Conservation (phyloP, 2,888 invertebrate genomes). For the Agrotis clavis region DNA sequence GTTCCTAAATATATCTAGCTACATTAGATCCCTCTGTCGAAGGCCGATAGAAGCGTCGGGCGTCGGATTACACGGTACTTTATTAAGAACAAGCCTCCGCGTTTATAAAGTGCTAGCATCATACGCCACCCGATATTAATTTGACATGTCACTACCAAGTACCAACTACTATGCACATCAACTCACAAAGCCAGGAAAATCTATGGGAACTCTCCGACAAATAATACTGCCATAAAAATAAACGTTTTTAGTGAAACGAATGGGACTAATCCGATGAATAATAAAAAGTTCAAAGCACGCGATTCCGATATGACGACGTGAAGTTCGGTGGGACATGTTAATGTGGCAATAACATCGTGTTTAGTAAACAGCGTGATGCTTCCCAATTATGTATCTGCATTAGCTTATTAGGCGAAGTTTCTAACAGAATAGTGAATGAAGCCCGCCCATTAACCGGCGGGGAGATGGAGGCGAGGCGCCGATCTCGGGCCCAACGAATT, state of each 20-base stretch:
- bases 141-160: constrained; percentile 20
- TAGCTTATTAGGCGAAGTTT: constrained; percentile 71
- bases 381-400: constrained; percentile 56
- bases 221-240: constrained; percentile 40
- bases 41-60: constrained; percentile 21
- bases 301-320: constrained; percentile 42
- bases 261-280: constrained; percentile 50
- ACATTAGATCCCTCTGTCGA: constrained; percentile 3
- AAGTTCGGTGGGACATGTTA: constrained; percentile 38
- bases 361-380: constrained; percentile 59
- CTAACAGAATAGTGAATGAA: constrained; percentile 70
- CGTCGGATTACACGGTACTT: constrained; percentile 49
- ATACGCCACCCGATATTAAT: constrained; percentile 35
- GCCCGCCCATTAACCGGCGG: constrained; percentile 69
- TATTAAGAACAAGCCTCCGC: constrained; percentile 42
- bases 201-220: constrained; percentile 36
- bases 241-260: constrained; percentile 48
- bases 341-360: constrained; percentile 48
- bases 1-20: constrained; percentile 26
- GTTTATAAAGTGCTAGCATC: constrained; percentile 28
- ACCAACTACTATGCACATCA: constrained; percentile 14
- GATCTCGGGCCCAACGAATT: constrained; percentile 73
- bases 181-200: constrained; percentile 8
- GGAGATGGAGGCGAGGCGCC: constrained; percentile 72
- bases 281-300: constrained; percentile 49